Conservation (phyloP, 2,797 vertebrate genomes). For the Orestias chungarensis region DNA sequence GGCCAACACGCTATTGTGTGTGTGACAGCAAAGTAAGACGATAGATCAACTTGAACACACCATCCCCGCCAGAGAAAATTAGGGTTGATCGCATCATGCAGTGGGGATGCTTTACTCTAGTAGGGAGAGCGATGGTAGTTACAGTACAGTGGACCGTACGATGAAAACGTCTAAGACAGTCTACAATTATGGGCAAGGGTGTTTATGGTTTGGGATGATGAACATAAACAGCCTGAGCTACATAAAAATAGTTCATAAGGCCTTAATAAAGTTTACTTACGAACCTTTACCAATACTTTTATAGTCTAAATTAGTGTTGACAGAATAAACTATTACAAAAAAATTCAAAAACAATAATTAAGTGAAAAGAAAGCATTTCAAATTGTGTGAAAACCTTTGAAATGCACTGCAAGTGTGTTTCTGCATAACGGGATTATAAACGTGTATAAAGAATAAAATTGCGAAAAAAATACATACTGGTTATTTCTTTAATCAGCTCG, state of each 20-base stretch:
- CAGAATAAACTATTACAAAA: background rate
- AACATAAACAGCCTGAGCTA: background rate
- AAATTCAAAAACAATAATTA: background rate
- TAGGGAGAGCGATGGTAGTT: background rate
- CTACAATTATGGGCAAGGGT: too few species aligned
- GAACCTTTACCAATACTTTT: background rate
- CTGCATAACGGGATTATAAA: background rate
- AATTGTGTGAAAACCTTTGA: background rate
- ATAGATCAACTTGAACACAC: background rate
- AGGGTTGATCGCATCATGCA: background rate
- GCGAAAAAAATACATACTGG: constrained; percentile 82
- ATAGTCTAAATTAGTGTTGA: background rate
- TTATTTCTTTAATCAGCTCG: constrained; percentile 96
- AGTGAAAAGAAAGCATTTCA: background rate
- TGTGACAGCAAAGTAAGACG: background rate
- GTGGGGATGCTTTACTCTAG: background rate
- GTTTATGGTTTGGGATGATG: background rate
- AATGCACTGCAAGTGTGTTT: background rate
- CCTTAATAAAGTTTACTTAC: too few species aligned
- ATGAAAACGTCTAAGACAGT: too few species aligned
- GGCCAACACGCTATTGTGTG: background rate
- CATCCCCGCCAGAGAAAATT: background rate
- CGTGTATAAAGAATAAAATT: background rate
- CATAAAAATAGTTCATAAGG: background rate
- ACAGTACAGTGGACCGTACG: too few species aligned